Percentiles rank a stretch among this genome's conserved stretches.
phyloP scores from a whole-genome alignment of 1,140 invertebrate species.

The Heliconius hewitsoni region DNA sequence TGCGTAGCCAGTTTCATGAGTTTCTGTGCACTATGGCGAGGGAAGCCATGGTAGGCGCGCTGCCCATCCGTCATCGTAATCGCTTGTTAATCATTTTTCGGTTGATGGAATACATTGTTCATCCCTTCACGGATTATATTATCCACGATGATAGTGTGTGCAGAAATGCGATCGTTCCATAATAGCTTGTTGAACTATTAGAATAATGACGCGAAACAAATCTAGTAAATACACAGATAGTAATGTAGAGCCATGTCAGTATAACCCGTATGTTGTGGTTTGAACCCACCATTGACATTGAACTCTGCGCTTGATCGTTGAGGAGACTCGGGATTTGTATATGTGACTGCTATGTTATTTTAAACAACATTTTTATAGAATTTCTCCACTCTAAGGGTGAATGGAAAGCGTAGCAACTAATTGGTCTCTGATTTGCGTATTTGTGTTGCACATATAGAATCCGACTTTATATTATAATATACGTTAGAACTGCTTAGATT shows the following conservation, averaged over 20 bases:
- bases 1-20: constrained; percentile 9
- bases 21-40: constrained; percentile 51
- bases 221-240: constrained; percentile 45
- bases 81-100: constrained; percentile 80
- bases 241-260: constrained; percentile 33
- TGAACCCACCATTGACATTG: constrained; percentile 71
- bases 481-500: too few relatives aligned
- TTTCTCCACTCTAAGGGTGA: too few relatives aligned
- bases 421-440: too few relatives aligned
- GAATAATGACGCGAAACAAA: constrained; percentile 39
- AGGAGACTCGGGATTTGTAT: constrained; percentile 37
- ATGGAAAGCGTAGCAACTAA: too few relatives aligned
- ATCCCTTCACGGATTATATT: constrained; percentile 64
- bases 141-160: constrained; percentile 58
- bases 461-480: too few relatives aligned
- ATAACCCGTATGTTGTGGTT: constrained; percentile 64
- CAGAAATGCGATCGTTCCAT: constrained; percentile 52
- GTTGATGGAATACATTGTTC: constrained; percentile 73
- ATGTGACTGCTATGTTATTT: not conserved
- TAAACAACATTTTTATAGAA: not conserved
- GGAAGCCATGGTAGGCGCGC: constrained; percentile 70
- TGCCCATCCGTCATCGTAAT: constrained; percentile 76
- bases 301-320: constrained; percentile 57
- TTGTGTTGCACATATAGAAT: too few relatives aligned
- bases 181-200: constrained; percentile 27